phyloP scores from a whole-genome alignment of 2,888 invertebrate species.

The Mactromeris polynyma region DNA sequence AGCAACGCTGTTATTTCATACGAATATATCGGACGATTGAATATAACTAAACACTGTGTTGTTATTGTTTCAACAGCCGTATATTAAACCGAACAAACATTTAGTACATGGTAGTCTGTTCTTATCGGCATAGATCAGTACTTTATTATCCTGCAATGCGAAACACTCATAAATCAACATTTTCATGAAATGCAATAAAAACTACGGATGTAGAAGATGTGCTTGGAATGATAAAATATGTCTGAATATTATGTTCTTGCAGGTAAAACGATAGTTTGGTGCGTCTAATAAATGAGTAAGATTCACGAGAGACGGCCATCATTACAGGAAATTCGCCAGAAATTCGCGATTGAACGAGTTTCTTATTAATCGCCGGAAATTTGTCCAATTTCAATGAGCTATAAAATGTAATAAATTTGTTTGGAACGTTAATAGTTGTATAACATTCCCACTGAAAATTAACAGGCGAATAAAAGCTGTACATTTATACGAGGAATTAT shows the following conservation, averaged over 20 bases:
- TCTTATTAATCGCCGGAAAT: not conserved
- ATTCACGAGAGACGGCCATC: not conserved
- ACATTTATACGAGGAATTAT: not conserved
- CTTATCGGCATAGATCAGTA: not conserved
- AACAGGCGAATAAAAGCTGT: too few relatives aligned
- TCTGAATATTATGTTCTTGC: not conserved
- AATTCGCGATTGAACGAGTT: not conserved
- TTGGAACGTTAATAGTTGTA: not conserved
- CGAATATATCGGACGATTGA: not conserved
- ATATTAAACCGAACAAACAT: not conserved
- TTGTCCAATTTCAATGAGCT: not conserved
- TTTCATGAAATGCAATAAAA: not conserved
- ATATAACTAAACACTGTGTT: not conserved
- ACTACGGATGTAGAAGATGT: not conserved
- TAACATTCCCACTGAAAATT: too few relatives aligned
- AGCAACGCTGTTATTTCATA: not conserved
- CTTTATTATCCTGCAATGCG: not conserved
- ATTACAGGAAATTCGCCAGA: not conserved
- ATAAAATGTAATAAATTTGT: not conserved
- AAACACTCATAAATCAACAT: not conserved
- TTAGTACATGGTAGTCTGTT: not conserved
- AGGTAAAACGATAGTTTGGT: not conserved
- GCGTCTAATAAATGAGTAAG: not conserved
- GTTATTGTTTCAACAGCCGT: too few relatives aligned
- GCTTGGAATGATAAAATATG: not conserved